These are phyloP conservation scores for Montipora cactus DNA, from an alignment of 64 coral and sea anemone genomes.

Conservation along the genomic window DNA sequence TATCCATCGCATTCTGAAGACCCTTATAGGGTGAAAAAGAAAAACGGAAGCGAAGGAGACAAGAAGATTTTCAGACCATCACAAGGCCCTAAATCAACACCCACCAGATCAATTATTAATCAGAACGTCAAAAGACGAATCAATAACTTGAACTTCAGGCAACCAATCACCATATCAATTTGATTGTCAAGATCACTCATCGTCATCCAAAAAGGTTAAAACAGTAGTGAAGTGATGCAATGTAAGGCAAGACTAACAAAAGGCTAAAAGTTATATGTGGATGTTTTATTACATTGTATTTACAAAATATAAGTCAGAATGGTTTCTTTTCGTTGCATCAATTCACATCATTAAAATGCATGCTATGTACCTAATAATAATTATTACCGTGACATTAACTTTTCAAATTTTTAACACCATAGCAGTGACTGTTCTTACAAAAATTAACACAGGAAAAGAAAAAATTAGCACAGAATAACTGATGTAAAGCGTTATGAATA, in stretches of 20 bases:
- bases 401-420: too few relatives aligned
- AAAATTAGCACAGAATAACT: too few relatives aligned
- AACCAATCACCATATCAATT: constrained; percentile 71
- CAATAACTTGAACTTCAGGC: constrained; percentile 89
- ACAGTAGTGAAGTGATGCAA: not conserved
- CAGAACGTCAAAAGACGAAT: constrained; percentile 92
- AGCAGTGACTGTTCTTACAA: too few relatives aligned
- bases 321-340: not conserved
- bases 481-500: too few relatives aligned
- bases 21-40: constrained; percentile 84
- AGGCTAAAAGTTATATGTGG: not conserved
- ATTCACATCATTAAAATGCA: not conserved
- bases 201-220: not conserved
- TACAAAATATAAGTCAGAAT: not conserved
- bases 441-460: too few relatives aligned
- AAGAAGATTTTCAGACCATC: constrained; percentile 92
- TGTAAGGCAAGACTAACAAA: not conserved
- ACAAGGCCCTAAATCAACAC: constrained; percentile 96
- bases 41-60: constrained; percentile 41
- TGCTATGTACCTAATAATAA: too few relatives aligned
- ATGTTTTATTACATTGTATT: not conserved
- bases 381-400: too few relatives aligned
- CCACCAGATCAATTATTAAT: constrained; percentile 82
- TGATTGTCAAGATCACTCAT: constrained; percentile 1
- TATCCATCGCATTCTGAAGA: constrained; percentile 95